Percentiles rank a stretch among this genome's conserved stretches.
Evolutionary conservation across 2,888 invertebrate genomes (phyloP).

Genomic region (Dendrolimus houi): DNA sequence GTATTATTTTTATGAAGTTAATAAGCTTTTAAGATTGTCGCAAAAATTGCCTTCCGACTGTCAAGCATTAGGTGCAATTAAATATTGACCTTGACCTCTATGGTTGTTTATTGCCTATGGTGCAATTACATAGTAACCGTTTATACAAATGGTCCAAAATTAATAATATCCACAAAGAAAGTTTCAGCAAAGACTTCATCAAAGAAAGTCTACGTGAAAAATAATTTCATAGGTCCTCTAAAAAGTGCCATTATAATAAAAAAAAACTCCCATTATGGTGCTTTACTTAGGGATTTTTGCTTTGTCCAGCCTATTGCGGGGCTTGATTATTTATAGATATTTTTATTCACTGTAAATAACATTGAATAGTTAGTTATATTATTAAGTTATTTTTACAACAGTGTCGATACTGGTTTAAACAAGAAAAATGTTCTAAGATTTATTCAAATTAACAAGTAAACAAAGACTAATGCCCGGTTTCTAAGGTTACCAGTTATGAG

Average conservation of each 20-base stretch:
- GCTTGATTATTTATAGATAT: constrained; percentile 46
- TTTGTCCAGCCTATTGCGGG: constrained; percentile 28
- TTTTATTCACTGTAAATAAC: constrained; percentile 60
- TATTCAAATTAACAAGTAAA: constrained; percentile 2
- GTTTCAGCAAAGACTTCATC: not conserved
- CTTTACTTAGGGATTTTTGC: constrained; percentile 28
- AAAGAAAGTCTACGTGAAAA: not conserved
- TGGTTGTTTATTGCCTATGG: too few relatives aligned
- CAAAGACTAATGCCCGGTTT: too few relatives aligned
- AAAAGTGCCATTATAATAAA: constrained; percentile 25
- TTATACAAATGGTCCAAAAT: too few relatives aligned
- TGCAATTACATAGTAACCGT: too few relatives aligned
- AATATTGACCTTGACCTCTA: too few relatives aligned
- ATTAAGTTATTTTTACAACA: constrained; percentile 35
- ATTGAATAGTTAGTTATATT: constrained; percentile 23
- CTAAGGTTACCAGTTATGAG: too few relatives aligned
- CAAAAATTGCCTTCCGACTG: too few relatives aligned
- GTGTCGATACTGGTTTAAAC: constrained; percentile 22
- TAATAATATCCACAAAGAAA: not conserved
- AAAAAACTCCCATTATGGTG: constrained; percentile 30
- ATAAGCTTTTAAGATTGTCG: too few relatives aligned
- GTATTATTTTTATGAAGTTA: too few relatives aligned
- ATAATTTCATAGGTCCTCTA: constrained; percentile 13
- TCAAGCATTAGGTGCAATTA: too few relatives aligned
- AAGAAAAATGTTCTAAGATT: constrained; percentile 11